Evolutionary conservation across 2,888 invertebrate species (phyloP).

Genomic region (Polyommatus iphigenia): DNA sequence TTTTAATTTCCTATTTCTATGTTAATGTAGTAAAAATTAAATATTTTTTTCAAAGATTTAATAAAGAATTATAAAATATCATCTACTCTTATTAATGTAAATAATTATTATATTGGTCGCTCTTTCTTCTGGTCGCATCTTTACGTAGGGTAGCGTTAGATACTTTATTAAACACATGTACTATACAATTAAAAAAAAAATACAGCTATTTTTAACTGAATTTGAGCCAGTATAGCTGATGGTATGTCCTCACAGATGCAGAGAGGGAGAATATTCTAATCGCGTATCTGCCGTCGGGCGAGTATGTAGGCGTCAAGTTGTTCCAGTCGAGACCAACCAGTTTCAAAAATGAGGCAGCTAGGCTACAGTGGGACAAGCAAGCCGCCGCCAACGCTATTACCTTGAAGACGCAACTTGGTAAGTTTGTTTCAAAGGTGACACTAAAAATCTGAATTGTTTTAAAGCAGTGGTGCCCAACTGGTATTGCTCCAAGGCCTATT

Average conservation of each 20-base stretch:
- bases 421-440: conserved; percentile 36
- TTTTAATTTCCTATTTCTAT: conserved; percentile 1
- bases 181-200: no score
- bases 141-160: neutral
- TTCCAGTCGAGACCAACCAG: conserved; percentile 80
- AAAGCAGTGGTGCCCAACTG: no score
- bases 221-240: no score
- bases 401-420: conserved; percentile 80
- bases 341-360: conserved; percentile 81
- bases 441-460: no score
- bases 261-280: conserved; percentile 81
- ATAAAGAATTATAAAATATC: neutral
- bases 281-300: conserved; percentile 81
- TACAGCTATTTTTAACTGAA: no score
- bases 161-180: no score
- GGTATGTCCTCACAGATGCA: conserved; percentile 44
- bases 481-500: no score
- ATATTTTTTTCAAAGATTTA: neutral
- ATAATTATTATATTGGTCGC: neutral
- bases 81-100: neutral
- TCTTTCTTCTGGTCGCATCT: neutral
- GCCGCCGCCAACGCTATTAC: conserved; percentile 82
- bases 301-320: conserved; percentile 84
- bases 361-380: conserved; percentile 83
- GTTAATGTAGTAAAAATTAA: conserved; percentile 14